Percentiles rank a stretch among this genome's conserved stretches.
phyloP scores from a whole-genome alignment of 2,797 vertebrate species.

The Acipenser transmontanus region DNA sequence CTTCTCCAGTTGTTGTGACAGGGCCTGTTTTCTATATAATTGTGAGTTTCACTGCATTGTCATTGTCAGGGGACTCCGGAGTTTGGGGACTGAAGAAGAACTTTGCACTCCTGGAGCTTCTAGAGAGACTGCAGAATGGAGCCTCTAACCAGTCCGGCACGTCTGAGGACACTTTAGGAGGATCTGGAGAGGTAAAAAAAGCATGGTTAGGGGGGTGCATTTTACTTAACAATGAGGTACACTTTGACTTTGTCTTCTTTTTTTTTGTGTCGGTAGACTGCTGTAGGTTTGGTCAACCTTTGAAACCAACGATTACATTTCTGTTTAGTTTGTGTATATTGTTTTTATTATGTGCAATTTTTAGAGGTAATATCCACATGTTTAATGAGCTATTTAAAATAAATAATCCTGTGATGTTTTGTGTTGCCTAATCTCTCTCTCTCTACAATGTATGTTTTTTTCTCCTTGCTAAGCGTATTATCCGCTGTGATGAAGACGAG shows the following conservation, averaged over 20 bases:
- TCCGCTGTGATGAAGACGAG: constrained; percentile 95
- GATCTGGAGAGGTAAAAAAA: constrained; percentile 82
- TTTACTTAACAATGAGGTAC: neutral
- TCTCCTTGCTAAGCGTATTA: constrained; percentile 63
- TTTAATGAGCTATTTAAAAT: too few species aligned
- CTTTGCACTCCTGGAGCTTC: constrained; percentile 89
- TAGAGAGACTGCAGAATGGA: constrained; percentile 92
- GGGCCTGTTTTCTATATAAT: too few species aligned
- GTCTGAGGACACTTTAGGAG: constrained; percentile 75
- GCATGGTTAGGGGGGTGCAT: neutral
- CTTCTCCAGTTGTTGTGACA: too few species aligned
- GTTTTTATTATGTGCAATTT: constrained; percentile 15
- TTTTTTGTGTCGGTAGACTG: too few species aligned
- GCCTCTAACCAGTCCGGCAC: constrained; percentile 78
- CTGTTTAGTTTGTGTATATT: constrained; percentile 6
- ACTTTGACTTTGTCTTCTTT: too few species aligned
- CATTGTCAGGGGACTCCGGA: constrained; percentile 81
- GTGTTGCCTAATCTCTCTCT: too few species aligned
- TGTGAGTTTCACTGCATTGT: neutral
- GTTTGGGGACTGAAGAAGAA: constrained; percentile 98
- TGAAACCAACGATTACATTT: constrained; percentile 18
- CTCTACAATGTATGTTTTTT: too few species aligned
- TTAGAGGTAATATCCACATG: too few species aligned
- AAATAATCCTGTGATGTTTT: too few species aligned
- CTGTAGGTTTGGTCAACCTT: neutral